Conservation (phyloP, 2,113 vertebrate species). For the Sinocyclocheilus maitianheensis region DNA sequence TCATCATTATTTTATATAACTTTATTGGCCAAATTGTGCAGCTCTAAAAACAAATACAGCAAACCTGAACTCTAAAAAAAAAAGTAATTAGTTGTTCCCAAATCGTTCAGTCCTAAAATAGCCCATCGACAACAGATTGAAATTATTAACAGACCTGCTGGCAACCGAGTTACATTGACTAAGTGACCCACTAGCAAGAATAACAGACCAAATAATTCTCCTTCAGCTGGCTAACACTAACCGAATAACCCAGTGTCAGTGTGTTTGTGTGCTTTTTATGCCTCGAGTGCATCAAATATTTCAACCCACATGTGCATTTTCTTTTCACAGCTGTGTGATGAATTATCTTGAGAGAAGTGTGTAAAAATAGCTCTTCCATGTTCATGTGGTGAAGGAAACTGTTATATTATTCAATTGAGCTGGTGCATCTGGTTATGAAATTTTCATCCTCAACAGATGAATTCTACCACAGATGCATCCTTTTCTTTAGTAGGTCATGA, state of each 20-base stretch:
- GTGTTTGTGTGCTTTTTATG: too few species aligned
- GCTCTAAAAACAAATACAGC: too few species aligned
- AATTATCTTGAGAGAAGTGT: conserved; percentile 64
- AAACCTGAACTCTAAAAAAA: too few species aligned
- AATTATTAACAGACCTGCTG: background rate
- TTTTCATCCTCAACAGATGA: conserved; percentile 57
- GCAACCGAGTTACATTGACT: background rate
- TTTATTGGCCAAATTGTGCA: too few species aligned
- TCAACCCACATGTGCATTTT: background rate
- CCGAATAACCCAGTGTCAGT: background rate
- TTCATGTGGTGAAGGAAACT: conserved; percentile 14
- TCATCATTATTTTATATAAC: too few species aligned
- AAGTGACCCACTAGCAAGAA: background rate
- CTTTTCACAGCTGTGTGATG: conserved; percentile 46
- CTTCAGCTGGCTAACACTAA: background rate
- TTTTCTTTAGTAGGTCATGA: background rate
- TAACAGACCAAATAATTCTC: background rate
- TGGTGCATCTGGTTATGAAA: conserved; percentile 63
- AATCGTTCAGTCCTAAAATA: background rate
- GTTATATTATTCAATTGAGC: conserved; percentile 68
- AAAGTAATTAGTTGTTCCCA: background rate
- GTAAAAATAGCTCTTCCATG: conserved; percentile 64
- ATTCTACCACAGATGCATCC: background rate
- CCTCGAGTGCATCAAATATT: too few species aligned
- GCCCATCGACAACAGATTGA: background rate